phyloP scores from a whole-genome alignment of 2,113 vertebrate species.

The Chascanopsetta lugubris region DNA sequence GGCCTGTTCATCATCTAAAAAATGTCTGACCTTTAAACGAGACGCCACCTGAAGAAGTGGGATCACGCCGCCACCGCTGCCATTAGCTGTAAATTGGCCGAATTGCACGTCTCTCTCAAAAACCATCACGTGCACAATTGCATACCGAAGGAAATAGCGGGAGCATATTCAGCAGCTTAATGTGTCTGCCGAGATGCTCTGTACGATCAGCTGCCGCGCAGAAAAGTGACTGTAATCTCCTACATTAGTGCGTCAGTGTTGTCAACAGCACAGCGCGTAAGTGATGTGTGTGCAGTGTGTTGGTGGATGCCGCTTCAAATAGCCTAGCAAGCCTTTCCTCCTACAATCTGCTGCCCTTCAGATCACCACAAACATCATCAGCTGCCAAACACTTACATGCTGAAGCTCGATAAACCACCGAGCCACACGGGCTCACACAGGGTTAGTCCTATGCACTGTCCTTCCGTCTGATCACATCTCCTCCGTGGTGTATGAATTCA shows the following conservation, averaged over 20 bases:
- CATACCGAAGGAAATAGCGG: background rate
- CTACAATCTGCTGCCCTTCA: constrained; percentile 64
- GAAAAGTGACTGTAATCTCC: background rate
- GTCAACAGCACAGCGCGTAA: constrained; percentile 21
- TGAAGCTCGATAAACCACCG: constrained; percentile 36
- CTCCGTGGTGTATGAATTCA: background rate
- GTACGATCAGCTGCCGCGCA: constrained; percentile 1
- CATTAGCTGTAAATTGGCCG: constrained; percentile 28
- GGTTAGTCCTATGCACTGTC: background rate
- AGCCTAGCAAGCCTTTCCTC: constrained; percentile 66
- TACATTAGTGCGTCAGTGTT: constrained; percentile 15
- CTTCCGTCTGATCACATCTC: background rate
- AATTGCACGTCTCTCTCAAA: constrained; percentile 4
- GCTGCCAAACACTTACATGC: constrained; percentile 50
- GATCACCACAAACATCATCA: constrained; percentile 52
- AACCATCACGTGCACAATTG: background rate
- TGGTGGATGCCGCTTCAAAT: constrained; percentile 70
- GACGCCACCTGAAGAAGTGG: constrained; percentile 16
- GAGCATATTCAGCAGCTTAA: background rate
- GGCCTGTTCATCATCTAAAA: constrained; percentile 10
- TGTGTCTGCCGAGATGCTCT: constrained; percentile 9
- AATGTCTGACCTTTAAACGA: constrained; percentile 40
- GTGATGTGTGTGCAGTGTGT: constrained; percentile 58
- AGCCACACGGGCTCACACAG: background rate
- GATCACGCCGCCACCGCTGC: background rate